Evolutionary conservation across 2,888 invertebrate genomes (phyloP), one percentile per base, ranked within the genome.

Genomic region (Stratiomys singularior): DNA sequence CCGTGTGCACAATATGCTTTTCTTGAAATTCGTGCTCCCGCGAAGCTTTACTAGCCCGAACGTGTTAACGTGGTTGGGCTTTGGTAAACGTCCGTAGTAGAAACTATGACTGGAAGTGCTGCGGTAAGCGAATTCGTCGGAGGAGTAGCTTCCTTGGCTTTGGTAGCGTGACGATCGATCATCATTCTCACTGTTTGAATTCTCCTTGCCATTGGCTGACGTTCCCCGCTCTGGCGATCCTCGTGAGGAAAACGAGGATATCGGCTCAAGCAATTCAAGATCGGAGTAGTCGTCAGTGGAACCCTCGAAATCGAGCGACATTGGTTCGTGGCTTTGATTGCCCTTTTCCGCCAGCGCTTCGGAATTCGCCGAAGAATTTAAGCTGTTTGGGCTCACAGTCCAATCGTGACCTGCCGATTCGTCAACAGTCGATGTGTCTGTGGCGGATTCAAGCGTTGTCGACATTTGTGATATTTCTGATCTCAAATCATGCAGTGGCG

Each of bases 21-120:
- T 78, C n/a, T 67, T 76, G 15, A 80, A 80, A 30, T 63, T 25
- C n/a, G 78, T 76, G 9, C 67, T 66, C 28, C 78, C 78, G 13
- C 56, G 69, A 0, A 80, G n/a, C 69, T 78, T 78, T 15, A 67
- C 52, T 37, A 80, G 56, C 23, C 78, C 78, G 46, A 79, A 80
- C 3, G 52, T 44, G 47, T 79, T 79, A 11, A 77, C 69, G 23
- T 74, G 27, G 21, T 78, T 47, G 0, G 80, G 80, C 64, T 58
- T 76, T 9, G 80, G 80, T n/a, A 67, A n/a, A 7, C 28, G 21
- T 13, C 66, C 63, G 44, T 80, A 74, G 15, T 30, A 77, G 69
- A 77, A 78, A n/a, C 72, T 76, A 23, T 63, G 52, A 4, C 9
- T 18, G 15, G 25, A 47, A 3, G 23, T 47, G 15, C 25, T 52